A percentile compares a stretch with the other conserved stretches of the same genome.
phyloP scores from a whole-genome alignment of 2,888 invertebrate genomes.

The Synergus laeviventris region DNA sequence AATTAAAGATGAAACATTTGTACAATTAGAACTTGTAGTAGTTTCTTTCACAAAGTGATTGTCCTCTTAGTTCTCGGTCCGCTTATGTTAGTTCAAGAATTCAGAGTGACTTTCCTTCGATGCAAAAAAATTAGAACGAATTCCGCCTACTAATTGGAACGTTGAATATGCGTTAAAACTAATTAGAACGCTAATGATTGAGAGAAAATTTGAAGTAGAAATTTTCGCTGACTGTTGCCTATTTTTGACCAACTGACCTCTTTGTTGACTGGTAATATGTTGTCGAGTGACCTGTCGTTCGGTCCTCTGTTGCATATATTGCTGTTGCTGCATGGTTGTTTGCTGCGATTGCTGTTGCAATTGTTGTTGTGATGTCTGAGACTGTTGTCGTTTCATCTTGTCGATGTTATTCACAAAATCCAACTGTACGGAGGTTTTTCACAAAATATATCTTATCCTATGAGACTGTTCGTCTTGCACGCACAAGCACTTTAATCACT shows the following conservation, averaged over 20 bases:
- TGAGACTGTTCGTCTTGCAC: constrained; percentile 41
- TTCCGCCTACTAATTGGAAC: not conserved
- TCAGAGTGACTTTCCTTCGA: not conserved
- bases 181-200: not conserved
- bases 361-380: constrained; percentile 78
- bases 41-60: not conserved
- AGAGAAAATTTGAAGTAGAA: not conserved
- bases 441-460: constrained; percentile 38
- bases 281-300: constrained; percentile 87
- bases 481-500: constrained; percentile 55
- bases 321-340: constrained; percentile 72
- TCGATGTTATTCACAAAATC: constrained; percentile 62
- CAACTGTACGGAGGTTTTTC: constrained; percentile 49
- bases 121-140: not conserved
- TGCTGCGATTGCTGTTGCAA: constrained; percentile 76
- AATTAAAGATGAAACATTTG: not conserved
- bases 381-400: constrained; percentile 86
- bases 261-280: constrained; percentile 86
- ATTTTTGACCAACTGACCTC: constrained; percentile 79
- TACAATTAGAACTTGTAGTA: not conserved
- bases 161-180: not conserved
- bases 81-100: not conserved
- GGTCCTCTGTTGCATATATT: constrained; percentile 80
- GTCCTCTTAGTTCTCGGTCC: not conserved
- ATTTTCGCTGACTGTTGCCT: not conserved